Evolutionary conservation across 2,888 invertebrate species (phyloP).

Genomic region (Craniophora ligustri): DNA sequence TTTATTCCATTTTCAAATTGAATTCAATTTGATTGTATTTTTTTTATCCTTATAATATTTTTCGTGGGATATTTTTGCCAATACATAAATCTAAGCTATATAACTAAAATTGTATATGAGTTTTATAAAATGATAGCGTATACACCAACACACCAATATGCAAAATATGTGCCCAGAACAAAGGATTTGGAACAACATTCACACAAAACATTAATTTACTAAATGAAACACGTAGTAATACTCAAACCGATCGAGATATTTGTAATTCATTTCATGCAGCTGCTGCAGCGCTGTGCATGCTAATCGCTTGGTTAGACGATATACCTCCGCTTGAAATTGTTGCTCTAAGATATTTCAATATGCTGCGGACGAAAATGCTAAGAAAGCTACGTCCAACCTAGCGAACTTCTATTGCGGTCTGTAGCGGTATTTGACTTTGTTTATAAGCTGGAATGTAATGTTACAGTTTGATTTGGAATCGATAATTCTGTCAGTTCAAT

Average conservation of each 20-base stretch:
- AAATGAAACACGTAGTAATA: slow-evolving; percentile 20
- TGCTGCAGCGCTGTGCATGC: slow-evolving; percentile 40
- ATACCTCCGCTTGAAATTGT: slow-evolving; percentile 25
- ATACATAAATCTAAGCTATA: too few species aligned
- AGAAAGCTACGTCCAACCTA: background rate
- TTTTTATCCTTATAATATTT: too few species aligned
- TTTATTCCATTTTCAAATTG: too few species aligned
- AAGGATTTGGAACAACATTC: background rate
- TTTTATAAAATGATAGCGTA: too few species aligned
- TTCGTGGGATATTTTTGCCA: too few species aligned
- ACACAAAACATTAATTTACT: background rate
- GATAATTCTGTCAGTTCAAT: background rate
- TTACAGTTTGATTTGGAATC: background rate
- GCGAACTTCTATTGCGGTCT: background rate
- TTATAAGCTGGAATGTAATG: background rate
- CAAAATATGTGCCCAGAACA: too few species aligned
- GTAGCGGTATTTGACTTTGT: background rate
- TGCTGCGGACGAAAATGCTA: background rate
- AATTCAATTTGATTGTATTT: too few species aligned
- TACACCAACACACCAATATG: background rate
- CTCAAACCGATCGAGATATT: slow-evolving; percentile 47
- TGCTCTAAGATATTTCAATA: slow-evolving; percentile 43
- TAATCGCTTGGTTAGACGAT: slow-evolving; percentile 32
- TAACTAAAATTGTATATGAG: too few species aligned
- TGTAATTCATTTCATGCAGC: slow-evolving; percentile 45